phyloP scores from a whole-genome alignment of 2,797 vertebrate genomes.

The Eulemur rubriventer region DNA sequence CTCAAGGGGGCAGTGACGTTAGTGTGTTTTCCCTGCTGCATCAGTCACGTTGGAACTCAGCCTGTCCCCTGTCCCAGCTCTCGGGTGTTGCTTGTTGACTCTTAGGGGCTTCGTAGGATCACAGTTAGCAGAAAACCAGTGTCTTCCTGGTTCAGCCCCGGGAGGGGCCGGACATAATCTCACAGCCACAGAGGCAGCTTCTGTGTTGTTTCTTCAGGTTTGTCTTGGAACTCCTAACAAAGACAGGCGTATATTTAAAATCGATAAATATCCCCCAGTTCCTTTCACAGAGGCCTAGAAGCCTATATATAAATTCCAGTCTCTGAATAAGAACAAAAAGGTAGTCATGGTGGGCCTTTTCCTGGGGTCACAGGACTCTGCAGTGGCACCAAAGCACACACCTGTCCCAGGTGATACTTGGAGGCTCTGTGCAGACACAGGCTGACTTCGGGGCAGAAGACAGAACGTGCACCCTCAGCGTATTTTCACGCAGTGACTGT shows the following conservation, averaged over 20 bases:
- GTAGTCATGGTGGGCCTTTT: neutral
- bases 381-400: no score
- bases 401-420: fast-evolving
- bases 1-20: constrained; percentile 76
- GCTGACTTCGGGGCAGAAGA: neutral
- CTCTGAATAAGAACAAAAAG: neutral
- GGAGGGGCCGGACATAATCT: constrained; percentile 64
- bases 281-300: constrained; percentile 32
- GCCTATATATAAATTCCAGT: neutral
- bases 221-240: neutral
- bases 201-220: constrained; percentile 29
- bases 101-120: constrained; percentile 71
- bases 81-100: constrained; percentile 73
- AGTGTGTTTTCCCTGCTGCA: constrained; percentile 69
- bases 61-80: constrained; percentile 80
- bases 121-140: constrained; percentile 73
- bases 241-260: neutral
- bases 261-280: neutral
- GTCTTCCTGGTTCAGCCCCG: constrained; percentile 65
- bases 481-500: neutral
- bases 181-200: constrained; percentile 59
- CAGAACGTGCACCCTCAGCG: no score
- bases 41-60: constrained; percentile 71
- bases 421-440: neutral
- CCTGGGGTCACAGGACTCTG: neutral